Percentiles rank a stretch among this genome's conserved stretches.
These are phyloP conservation scores for Macrotis lagotis DNA, from an alignment of 2,113 vertebrate genomes.

Conservation along the genomic window DNA sequence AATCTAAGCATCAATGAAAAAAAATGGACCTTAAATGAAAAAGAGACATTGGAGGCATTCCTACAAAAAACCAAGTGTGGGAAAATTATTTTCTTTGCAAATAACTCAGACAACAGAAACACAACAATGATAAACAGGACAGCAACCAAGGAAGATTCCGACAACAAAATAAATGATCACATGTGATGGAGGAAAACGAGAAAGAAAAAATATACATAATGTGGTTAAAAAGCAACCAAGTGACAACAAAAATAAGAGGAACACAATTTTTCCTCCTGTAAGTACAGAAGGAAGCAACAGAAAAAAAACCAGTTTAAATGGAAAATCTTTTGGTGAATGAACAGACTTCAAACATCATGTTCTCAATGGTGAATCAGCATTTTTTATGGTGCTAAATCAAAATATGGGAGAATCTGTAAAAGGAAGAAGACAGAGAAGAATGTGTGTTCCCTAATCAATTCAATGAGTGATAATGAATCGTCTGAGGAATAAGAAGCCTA, in stretches of 20 bases:
- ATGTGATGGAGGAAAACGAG: accelerated
- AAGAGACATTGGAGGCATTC: neutral
- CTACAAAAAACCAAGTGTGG: neutral
- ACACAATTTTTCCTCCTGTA: neutral
- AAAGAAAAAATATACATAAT: neutral
- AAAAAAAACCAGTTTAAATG: neutral
- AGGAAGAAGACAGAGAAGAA: neutral
- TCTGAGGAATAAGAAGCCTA: neutral
- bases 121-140: neutral
- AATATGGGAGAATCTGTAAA: neutral
- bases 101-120: neutral
- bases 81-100: neutral
- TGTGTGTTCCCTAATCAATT: neutral
- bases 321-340: neutral
- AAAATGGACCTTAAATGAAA: neutral
- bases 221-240: neutral
- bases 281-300: neutral
- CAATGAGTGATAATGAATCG: neutral
- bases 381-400: neutral
- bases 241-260: no score
- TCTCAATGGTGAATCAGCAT: neutral
- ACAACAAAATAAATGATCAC: neutral
- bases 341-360: neutral
- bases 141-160: neutral
- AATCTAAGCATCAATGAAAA: neutral